phyloP scores from a whole-genome alignment of 2,113 vertebrate genomes.

The Scomber japonicus region DNA sequence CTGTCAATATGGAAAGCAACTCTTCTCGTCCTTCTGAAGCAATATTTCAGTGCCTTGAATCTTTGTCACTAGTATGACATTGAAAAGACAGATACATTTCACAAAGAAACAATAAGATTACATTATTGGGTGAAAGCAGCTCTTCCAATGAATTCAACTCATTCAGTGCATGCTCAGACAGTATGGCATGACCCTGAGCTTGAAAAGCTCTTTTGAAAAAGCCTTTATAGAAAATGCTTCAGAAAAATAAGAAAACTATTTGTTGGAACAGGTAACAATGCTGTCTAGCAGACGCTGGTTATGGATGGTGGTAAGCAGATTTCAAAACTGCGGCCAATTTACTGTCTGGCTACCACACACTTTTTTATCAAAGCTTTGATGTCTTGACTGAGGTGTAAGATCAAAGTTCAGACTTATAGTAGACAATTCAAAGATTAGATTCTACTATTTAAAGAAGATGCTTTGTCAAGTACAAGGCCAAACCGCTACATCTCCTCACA shows the following conservation, averaged over 20 bases:
- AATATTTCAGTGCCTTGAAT: neutral
- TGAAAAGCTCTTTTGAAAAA: slow-evolving; percentile 6
- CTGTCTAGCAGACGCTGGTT: neutral
- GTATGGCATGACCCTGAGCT: neutral
- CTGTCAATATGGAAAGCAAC: neutral
- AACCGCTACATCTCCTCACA: neutral
- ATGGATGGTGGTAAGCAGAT: neutral
- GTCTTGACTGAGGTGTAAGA: neutral
- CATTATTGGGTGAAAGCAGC: slow-evolving; percentile 8
- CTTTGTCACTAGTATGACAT: neutral
- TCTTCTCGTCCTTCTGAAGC: neutral
- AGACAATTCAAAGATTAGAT: neutral
- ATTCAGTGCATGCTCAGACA: too few relatives aligned
- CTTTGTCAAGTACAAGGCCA: neutral
- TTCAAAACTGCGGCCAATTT: slow-evolving; percentile 14
- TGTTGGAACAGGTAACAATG: neutral
- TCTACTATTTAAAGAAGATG: neutral
- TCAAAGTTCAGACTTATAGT: neutral
- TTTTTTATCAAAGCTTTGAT: neutral
- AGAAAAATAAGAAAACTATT: neutral
- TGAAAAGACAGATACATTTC: neutral
- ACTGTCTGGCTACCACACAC: neutral
- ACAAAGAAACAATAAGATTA: neutral
- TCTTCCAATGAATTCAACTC: neutral
- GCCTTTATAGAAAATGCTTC: neutral